These are phyloP conservation scores for Sweltsa coloradensis DNA, from an alignment of 1,140 invertebrate genomes.

Conservation along the genomic window DNA sequence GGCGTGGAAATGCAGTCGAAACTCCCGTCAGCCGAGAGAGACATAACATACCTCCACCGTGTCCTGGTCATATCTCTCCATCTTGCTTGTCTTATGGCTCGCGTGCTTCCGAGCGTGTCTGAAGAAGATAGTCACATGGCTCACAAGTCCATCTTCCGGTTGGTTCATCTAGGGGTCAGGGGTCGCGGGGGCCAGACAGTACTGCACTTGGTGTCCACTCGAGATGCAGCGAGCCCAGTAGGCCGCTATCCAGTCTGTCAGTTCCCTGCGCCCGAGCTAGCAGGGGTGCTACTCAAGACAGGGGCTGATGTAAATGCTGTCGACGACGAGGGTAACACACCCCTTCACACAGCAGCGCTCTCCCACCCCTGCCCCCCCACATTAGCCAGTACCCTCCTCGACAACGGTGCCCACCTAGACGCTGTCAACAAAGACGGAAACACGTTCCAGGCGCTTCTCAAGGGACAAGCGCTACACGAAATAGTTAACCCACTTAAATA, in stretches of 20 bases:
- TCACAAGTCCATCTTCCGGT: slow-evolving; percentile 37
- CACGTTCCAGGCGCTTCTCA: slow-evolving; percentile 59
- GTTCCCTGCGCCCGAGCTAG: slow-evolving; percentile 61
- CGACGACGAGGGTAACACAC: slow-evolving; percentile 45
- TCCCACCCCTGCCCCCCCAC: slow-evolving; percentile 42
- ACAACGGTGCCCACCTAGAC: slow-evolving; percentile 76
- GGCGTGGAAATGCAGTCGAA: slow-evolving; percentile 36
- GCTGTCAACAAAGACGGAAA: slow-evolving; percentile 65
- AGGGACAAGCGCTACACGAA: slow-evolving; percentile 43
- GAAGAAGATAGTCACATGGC: slow-evolving; percentile 22
- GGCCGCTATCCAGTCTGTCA: slow-evolving; percentile 58
- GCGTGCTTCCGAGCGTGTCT: slow-evolving; percentile 26
- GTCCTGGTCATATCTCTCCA: slow-evolving; percentile 79
- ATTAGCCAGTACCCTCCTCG: slow-evolving; percentile 55
- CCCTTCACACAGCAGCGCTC: slow-evolving; percentile 61
- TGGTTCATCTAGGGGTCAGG: slow-evolving; percentile 63
- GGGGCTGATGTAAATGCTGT: slow-evolving; percentile 62
- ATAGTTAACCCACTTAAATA: slow-evolving; percentile 68
- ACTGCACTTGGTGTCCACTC: slow-evolving; percentile 69
- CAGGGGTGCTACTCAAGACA: slow-evolving; percentile 63
- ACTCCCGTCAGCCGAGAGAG: slow-evolving; percentile 44
- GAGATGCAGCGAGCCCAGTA: slow-evolving; percentile 38
- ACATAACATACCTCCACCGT: slow-evolving; percentile 63
- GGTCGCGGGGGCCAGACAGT: slow-evolving; percentile 58
- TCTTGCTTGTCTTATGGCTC: slow-evolving; percentile 59